phyloP scores from a whole-genome alignment of 2,797 vertebrate genomes.

The Channa striata region DNA sequence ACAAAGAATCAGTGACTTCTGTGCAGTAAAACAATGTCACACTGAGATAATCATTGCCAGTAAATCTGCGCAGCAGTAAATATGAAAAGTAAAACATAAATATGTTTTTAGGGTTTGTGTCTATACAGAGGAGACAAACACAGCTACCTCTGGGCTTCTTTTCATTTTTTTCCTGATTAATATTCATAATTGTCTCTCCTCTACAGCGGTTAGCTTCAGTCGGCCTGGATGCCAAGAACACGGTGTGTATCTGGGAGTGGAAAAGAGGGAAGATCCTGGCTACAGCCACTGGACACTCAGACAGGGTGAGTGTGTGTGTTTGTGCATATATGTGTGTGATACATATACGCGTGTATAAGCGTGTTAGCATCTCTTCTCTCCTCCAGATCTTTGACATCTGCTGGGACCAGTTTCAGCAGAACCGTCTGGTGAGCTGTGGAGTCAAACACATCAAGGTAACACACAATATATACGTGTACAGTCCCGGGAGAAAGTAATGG shows the following conservation, averaged over 20 bases:
- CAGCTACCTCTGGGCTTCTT: no score
- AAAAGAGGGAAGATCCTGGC: conserved; percentile 93
- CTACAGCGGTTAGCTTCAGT: conserved; percentile 91
- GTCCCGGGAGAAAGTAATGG: no score
- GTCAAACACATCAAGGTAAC: conserved; percentile 98
- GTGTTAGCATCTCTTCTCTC: not conserved
- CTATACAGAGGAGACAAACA: no score
- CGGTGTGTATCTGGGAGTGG: conserved; percentile 97
- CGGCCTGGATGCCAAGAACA: conserved; percentile 96
- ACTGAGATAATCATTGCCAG: no score
- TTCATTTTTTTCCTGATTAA: no score
- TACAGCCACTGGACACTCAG: conserved; percentile 94
- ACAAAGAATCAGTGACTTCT: no score
- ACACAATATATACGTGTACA: not conserved
- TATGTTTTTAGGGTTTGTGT: no score
- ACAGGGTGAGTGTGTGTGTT: conserved; percentile 88
- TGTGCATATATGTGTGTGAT: not conserved
- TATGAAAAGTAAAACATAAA: no score
- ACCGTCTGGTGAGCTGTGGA: conserved; percentile 94
- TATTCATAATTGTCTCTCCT: not conserved
- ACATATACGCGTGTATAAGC: not conserved
- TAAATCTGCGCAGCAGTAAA: no score
- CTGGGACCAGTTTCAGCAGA: conserved; percentile 94
- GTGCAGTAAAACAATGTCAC: no score
- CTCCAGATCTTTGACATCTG: conserved; percentile 96